Base-by-base conservation (phyloP, 2,113 vertebrate species). In the Phrynosoma platyrhinos region DNA sequence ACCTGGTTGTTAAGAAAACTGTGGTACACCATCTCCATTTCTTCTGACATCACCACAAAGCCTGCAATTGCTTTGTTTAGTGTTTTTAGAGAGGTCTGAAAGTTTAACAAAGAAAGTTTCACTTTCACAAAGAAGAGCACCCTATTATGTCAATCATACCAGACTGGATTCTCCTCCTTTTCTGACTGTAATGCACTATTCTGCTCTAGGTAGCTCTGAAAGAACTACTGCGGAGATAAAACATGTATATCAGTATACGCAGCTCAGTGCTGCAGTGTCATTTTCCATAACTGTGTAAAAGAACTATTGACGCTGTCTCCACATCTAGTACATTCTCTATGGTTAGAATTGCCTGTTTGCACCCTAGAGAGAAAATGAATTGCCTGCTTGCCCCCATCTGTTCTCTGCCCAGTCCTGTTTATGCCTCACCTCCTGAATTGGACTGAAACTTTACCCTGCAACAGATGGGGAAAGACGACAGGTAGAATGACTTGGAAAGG, bases 1-100 rank as follows among this genome's bases (percentile, higher is more conserved):
- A 98, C 95, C 40, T 97, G 96, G 93, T 97, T 97, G 88, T 97
- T 98, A 53, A 98, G 94, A 92, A 98, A 98, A 91, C 97, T 98
- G 53, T 93, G 96, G 80, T 97, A 98, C 72, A 97, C 96, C 21
- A 93, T 95, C 87, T 98, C 97, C 97, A 97, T 97, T 92, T 98
- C 96, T 91, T 98, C 97, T 32, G 97, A 98, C 97, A 98, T 98
- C 86, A 97, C 97, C 66, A 98, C 96, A 74, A 98, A 88, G 69
- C 96, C 96, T 12, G 96, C 97, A 88, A 97, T 96, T 53, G 96
- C 96, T 95, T 98, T 98, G 94, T 92, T 94, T 64, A 98, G 95
- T 3, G 94, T 97, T 88, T 93, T 23, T 14, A 98, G 94, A 75
- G 97, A 98, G 8, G 20, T 92, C 96, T 98, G 89, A 85, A 93